Conservation (phyloP, 2,797 vertebrate genomes). For the Morus bassanus region DNA sequence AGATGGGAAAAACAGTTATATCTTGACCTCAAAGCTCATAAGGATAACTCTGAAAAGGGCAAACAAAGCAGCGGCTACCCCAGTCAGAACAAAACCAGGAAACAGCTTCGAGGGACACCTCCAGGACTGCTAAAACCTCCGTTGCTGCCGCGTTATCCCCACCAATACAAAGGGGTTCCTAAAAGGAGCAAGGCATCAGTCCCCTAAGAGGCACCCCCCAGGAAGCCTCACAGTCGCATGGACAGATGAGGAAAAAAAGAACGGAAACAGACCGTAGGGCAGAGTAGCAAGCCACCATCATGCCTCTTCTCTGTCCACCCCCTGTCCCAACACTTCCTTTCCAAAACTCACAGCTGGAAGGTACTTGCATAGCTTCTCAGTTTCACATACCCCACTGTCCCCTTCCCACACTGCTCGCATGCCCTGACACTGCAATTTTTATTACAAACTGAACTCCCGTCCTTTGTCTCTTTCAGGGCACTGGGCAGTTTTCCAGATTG, state of each 20-base stretch:
- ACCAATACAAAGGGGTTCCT: neutral
- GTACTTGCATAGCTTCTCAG: neutral
- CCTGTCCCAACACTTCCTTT: neutral
- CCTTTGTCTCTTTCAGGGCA: constrained; percentile 2
- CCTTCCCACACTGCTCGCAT: neutral
- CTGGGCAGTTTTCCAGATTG: constrained; percentile 22
- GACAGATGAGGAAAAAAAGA: neutral
- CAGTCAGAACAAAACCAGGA: neutral
- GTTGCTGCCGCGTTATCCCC: neutral
- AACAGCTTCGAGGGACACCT: neutral
- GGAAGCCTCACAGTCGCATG: rapidly evolving
- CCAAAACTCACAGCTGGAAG: neutral
- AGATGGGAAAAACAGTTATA: neutral
- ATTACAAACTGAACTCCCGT: neutral
- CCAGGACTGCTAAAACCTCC: neutral
- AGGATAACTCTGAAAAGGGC: neutral
- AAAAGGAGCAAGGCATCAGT: neutral
- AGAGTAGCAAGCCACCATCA: neutral
- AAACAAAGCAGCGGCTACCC: neutral
- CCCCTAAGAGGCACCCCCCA: neutral
- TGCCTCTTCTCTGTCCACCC: neutral
- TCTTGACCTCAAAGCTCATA: neutral
- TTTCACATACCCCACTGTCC: neutral
- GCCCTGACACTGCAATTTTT: neutral
- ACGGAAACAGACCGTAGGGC: neutral